Percentiles rank a stretch among this genome's conserved stretches.
Evolutionary conservation across 2,888 invertebrate genomes (phyloP).

Genomic region (Ptycholaimellus sp.): DNA sequence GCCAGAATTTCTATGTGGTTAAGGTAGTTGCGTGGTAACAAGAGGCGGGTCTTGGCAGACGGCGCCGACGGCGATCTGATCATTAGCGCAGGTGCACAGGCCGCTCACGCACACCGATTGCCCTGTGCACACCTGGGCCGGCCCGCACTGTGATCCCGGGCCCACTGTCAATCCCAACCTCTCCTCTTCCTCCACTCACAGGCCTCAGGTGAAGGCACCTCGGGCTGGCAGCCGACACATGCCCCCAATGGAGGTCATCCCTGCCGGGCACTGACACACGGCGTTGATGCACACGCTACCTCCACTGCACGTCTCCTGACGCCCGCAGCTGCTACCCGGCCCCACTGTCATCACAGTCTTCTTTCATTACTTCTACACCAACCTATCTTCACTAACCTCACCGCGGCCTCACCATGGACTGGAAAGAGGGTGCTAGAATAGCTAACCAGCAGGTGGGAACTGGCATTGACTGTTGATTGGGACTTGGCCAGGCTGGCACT

Average conservation of each 20-base stretch:
- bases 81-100: slow-evolving; percentile 10
- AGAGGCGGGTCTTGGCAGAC: no score
- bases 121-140: slow-evolving; percentile 10
- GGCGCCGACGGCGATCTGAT: slow-evolving; percentile 4
- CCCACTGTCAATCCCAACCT: no score
- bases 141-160: no score
- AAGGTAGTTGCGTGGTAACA: no score
- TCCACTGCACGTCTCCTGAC: no score
- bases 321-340: no score
- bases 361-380: no score
- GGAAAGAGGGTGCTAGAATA: not conserved
- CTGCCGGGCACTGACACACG: slow-evolving; percentile 13
- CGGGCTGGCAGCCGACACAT: slow-evolving; percentile 12
- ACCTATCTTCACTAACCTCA: not conserved
- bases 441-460: slow-evolving; percentile 14
- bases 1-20: no score
- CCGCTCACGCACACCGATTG: slow-evolving; percentile 9
- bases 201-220: slow-evolving; percentile 4
- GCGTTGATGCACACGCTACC: no score
- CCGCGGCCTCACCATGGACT: not conserved
- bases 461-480: slow-evolving; percentile 14
- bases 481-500: slow-evolving; percentile 13
- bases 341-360: no score
- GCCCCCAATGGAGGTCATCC: slow-evolving; percentile 10
- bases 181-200: no score